Conservation (phyloP, 2,888 invertebrate genomes). For the Oscheius sp. region DNA sequence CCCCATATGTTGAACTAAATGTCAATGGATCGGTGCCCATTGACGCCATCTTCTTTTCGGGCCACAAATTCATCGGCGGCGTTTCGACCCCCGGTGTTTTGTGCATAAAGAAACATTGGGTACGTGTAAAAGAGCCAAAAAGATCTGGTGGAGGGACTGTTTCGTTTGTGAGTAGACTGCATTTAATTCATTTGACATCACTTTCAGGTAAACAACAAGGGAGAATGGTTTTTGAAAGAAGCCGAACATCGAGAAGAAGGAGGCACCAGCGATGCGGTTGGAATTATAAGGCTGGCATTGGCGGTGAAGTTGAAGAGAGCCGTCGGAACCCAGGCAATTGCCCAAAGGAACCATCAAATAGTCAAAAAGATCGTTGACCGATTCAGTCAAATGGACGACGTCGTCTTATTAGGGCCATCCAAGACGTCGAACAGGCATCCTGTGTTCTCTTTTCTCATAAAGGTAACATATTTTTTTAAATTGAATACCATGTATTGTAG, state of each 20-base stretch:
- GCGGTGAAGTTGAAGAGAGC: constrained; percentile 88
- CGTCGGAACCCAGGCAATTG: constrained; percentile 82
- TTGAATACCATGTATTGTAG: constrained; percentile 40
- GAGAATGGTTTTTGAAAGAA: constrained; percentile 77
- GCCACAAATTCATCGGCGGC: constrained; percentile 90
- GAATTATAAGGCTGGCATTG: constrained; percentile 84
- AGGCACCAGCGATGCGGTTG: constrained; percentile 58
- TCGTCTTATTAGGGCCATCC: constrained; percentile 38
- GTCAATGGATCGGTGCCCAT: constrained; percentile 88
- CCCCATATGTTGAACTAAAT: constrained; percentile 83
- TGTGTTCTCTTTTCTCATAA: constrained; percentile 30
- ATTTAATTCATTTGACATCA: constrained; percentile 13
- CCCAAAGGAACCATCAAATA: constrained; percentile 75
- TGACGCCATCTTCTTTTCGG: constrained; percentile 89
- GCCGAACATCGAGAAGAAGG: constrained; percentile 64
- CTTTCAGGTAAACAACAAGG: constrained; percentile 65
- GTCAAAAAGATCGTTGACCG: constrained; percentile 50
- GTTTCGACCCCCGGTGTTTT: constrained; percentile 85
- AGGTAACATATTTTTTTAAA: constrained; percentile 78
- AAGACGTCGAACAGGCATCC: constrained; percentile 31
- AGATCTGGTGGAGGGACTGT: constrained; percentile 78
- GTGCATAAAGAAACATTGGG: constrained; percentile 79
- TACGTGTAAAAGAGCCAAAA: constrained; percentile 76
- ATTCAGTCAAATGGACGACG: constrained; percentile 14
- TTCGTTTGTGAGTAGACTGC: constrained; percentile 75